phyloP scores from a whole-genome alignment of 2,797 vertebrate species.

The Mastacembelus armatus region DNA sequence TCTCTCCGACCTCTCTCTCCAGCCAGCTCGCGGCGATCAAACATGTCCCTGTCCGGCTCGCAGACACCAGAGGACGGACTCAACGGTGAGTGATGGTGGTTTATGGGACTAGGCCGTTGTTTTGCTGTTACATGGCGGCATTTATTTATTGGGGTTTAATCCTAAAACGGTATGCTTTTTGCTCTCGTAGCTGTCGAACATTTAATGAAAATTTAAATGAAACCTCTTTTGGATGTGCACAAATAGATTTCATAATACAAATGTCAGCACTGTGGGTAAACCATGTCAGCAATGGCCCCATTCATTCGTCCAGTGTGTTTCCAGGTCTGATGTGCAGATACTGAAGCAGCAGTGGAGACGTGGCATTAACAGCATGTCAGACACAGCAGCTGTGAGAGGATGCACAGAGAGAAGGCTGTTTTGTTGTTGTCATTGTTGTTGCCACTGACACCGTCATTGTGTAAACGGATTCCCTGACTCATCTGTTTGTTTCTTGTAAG shows the following conservation, averaged over 20 bases:
- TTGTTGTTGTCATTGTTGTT: constrained; percentile 57
- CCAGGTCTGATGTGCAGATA: constrained; percentile 7
- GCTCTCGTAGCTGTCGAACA: background rate
- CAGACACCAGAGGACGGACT: constrained; percentile 79
- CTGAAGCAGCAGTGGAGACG: constrained; percentile 4
- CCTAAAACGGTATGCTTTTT: background rate
- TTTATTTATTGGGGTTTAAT: constrained; percentile 1
- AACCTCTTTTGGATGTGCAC: background rate
- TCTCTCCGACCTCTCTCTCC: constrained; percentile 41
- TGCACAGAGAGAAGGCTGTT: constrained; percentile 18
- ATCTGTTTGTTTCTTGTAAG: constrained; percentile 79
- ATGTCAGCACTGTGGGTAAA: constrained; percentile 15
- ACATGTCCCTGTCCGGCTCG: constrained; percentile 78
- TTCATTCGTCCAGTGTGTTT: background rate
- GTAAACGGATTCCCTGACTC: constrained; percentile 81
- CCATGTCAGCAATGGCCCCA: background rate
- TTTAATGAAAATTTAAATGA: background rate
- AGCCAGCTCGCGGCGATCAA: constrained; percentile 11
- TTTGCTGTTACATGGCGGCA: background rate
- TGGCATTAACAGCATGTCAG: constrained; percentile 9
- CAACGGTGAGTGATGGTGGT: constrained; percentile 73
- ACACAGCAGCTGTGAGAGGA: constrained; percentile 23
- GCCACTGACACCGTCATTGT: constrained; percentile 60
- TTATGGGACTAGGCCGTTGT: background rate
- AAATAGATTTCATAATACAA: background rate